Percentiles rank a stretch among this genome's conserved stretches.
These are phyloP conservation scores for Altica lythri DNA, from an alignment of 2,888 invertebrate genomes.

Conservation along the genomic window DNA sequence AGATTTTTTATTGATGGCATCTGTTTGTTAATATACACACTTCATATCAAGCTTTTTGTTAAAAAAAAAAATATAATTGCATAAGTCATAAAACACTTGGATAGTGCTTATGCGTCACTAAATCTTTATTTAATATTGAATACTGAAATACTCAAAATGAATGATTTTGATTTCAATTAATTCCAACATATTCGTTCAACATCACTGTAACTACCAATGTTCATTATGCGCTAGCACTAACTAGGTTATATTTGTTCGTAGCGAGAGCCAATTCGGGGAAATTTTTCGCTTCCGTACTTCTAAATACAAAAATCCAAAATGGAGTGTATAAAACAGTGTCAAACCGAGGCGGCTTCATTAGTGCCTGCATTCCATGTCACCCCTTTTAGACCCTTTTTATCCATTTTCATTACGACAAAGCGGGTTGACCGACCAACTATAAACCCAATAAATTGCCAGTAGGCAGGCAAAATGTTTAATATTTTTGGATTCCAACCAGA, in stretches of 20 bases:
- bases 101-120: constrained; percentile 1
- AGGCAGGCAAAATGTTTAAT: constrained; percentile 13
- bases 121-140: background rate
- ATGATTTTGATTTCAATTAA: background rate
- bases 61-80: too few relatives aligned
- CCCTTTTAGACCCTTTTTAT: constrained; percentile 29
- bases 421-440: constrained; percentile 34
- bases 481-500: background rate
- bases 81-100: too few relatives aligned
- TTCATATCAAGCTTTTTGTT: too few relatives aligned
- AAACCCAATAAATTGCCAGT: constrained; percentile 34
- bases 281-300: constrained; percentile 28
- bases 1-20: too few relatives aligned
- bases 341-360: constrained; percentile 33
- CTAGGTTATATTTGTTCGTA: constrained; percentile 25
- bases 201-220: constrained; percentile 22
- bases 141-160: background rate
- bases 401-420: constrained; percentile 33
- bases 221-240: constrained; percentile 23
- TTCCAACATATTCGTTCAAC: background rate
- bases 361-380: constrained; percentile 28
- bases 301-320: constrained; percentile 29
- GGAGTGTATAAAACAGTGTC: constrained; percentile 32
- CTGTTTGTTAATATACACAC: too few relatives aligned
- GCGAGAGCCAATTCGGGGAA: constrained; percentile 25